Conservation (phyloP, 2,113 vertebrate species). For the Muntiacus muntjak region DNA sequence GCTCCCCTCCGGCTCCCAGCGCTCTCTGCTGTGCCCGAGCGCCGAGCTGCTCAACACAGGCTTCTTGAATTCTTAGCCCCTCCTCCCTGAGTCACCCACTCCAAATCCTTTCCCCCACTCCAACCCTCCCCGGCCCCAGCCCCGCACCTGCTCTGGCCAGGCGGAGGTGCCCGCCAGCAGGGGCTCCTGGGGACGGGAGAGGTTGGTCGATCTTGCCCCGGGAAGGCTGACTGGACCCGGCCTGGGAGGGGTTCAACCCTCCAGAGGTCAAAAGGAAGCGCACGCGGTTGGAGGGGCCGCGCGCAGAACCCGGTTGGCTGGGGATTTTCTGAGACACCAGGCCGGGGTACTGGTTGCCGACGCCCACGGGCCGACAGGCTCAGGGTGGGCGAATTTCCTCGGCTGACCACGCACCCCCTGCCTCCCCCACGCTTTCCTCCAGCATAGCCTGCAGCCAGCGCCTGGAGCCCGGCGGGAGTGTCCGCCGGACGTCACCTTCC, state of each 20-base stretch:
- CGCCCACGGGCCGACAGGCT: fast-evolving
- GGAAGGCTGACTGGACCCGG: background rate
- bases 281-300: background rate
- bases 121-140: background rate
- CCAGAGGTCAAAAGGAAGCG: background rate
- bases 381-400: background rate
- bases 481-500: background rate
- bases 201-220: background rate
- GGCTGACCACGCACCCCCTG: background rate
- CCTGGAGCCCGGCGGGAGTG: background rate
- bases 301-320: fast-evolving
- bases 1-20: constrained; percentile 70
- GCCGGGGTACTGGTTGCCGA: background rate
- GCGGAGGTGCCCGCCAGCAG: background rate
- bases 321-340: background rate
- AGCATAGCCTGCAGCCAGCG: background rate
- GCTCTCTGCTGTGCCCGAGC: constrained; percentile 67
- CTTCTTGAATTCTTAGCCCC: constrained; percentile 65
- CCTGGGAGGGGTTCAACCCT: background rate
- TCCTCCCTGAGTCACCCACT: constrained; percentile 64
- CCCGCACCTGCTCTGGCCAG: constrained; percentile 58
- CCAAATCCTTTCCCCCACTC: constrained; percentile 43
- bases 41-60: constrained; percentile 51
- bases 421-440: background rate
- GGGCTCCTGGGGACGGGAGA: background rate